Percentiles rank a stretch among this genome's conserved stretches.
phyloP scores from a whole-genome alignment of 2,113 vertebrate species.

The Urocynchramus pylzowi region DNA sequence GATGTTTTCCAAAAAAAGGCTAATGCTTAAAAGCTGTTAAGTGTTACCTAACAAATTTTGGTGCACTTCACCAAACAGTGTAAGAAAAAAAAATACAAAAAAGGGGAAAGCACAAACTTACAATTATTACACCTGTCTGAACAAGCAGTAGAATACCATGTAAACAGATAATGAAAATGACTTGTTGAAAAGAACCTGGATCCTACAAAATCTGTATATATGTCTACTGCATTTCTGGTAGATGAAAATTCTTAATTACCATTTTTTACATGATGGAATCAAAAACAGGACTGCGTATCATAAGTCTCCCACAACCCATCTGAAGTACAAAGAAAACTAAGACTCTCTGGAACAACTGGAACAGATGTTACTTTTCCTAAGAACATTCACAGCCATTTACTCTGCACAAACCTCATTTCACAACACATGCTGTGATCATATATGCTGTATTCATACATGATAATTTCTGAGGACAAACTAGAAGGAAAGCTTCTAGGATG shows the following conservation, averaged over 20 bases:
- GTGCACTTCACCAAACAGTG: background rate
- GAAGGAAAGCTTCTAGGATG: background rate
- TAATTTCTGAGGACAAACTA: background rate
- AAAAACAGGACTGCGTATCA: background rate
- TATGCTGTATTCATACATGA: background rate
- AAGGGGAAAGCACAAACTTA: background rate
- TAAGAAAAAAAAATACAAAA: background rate
- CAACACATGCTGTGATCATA: background rate
- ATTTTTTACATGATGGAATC: background rate
- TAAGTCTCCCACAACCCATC: background rate
- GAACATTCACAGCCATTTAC: background rate
- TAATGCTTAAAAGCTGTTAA: background rate
- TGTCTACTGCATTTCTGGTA: background rate
- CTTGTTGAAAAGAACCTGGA: background rate
- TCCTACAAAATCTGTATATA: background rate
- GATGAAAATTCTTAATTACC: background rate
- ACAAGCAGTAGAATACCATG: background rate
- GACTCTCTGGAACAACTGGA: background rate
- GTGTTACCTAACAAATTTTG: background rate
- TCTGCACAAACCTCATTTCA: rapidly evolving
- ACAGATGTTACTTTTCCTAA: background rate
- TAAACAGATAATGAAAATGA: background rate
- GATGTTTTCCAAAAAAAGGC: background rate
- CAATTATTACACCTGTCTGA: background rate
- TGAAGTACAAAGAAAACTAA: background rate